Evolutionary conservation across 1,140 invertebrate species (phyloP), one percentile per base, ranked within the genome.

Genomic region (Ceratina calcarata): DNA sequence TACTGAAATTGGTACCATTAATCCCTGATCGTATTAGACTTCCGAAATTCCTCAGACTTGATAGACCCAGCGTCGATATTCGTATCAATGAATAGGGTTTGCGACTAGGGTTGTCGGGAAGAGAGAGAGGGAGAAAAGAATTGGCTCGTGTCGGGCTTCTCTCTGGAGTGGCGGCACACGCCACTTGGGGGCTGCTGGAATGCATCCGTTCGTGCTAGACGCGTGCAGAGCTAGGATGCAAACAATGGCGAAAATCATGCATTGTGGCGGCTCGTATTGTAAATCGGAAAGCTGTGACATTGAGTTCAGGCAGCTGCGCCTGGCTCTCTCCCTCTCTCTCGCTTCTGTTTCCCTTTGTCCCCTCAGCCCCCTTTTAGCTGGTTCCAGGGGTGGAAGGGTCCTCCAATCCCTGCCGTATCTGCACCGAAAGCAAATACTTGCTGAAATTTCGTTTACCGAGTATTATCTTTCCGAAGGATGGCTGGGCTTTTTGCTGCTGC

Each of bases 221-320:
- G 91, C 89, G 89, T 90, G 91, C 88, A 86, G 85, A 16, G 66
- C 74, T 58, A 49, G 78, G 82, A 70, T 72, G 76, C 85, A 78
- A 91, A 92, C 91, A 92, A 92, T 92, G 87, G 79, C 81, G 82
- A 83, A 91, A 92, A 92, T 92, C 91, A 89, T 89, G 88, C 91
- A 91, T 92, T 92, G 91, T 91, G 89, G 86, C 81, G 78, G 82
- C 62, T 75, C 66, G 82, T 76, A 90, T 91, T 91, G 90, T 90
- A 88, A 90, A 73, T 81, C 87, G 83, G 80, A 91, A 91, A 91
- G 89, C 91, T 91, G 89, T 91, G 91, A 91, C 91, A 91, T 90
- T 87, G 90, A 90, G 90, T 90, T 90, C 83, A 75, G 89, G 84
- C 89, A 86, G 90, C 89, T 92, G 91, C 87, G 70, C 64, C 80